Conservation (phyloP, 2,113 vertebrate species). For the Pseudopipra pipra region DNA sequence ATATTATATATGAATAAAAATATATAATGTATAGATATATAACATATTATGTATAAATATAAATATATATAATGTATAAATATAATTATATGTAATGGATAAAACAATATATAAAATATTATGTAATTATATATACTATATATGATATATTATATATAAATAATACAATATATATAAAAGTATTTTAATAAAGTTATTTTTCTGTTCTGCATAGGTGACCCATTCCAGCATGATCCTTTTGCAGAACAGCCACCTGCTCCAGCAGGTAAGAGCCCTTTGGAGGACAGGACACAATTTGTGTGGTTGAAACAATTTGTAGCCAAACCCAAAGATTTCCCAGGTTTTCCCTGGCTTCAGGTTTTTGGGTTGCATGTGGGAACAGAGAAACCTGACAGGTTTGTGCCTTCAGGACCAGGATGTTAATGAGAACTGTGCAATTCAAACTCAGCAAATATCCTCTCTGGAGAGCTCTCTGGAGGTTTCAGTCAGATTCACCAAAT, state of each 20-base stretch:
- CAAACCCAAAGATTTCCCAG: neutral
- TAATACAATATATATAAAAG: too few relatives aligned
- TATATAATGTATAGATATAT: too few relatives aligned
- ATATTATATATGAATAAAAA: too few relatives aligned
- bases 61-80: too few relatives aligned
- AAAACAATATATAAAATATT: too few relatives aligned
- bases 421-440: neutral
- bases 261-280: slow-evolving; percentile 76
- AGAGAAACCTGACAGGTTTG: neutral
- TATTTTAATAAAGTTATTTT: neutral
- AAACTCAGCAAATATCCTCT: neutral
- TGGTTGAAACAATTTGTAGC: neutral
- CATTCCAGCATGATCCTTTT: slow-evolving; percentile 94
- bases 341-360: neutral
- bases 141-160: too few relatives aligned
- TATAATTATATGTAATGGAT: too few relatives aligned
- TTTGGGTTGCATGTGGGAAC: neutral
- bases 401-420: neutral
- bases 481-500: neutral
- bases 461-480: neutral
- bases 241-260: slow-evolving; percentile 81
- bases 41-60: too few relatives aligned
- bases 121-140: too few relatives aligned
- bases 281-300: neutral
- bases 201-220: slow-evolving; percentile 79